Percentiles rank a stretch among this genome's conserved stretches.
These are phyloP conservation scores for Enteromius afrohamiltoni DNA, from an alignment of 2,797 vertebrate species.

Conservation along the genomic window DNA sequence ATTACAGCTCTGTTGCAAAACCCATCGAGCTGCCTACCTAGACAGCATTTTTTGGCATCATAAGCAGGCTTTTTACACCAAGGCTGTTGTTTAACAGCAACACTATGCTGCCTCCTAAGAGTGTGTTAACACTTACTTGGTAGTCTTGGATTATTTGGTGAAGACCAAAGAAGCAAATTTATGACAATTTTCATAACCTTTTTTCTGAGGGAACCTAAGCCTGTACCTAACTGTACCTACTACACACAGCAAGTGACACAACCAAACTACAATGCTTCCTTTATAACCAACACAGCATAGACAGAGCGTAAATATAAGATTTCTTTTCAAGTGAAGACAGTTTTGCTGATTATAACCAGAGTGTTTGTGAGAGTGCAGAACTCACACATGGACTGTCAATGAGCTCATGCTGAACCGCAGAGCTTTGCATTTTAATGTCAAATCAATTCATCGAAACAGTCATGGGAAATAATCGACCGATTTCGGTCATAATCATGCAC, in stretches of 20 bases:
- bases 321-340: background rate
- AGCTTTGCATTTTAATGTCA: slow-evolving; percentile 1
- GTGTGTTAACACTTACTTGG: background rate
- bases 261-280: background rate
- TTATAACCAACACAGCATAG: background rate
- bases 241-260: background rate
- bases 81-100: background rate
- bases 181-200: background rate
- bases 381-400: slow-evolving; percentile 10
- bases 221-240: background rate
- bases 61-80: background rate
- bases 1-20: slow-evolving; percentile 42
- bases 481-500: slow-evolving; percentile 8
- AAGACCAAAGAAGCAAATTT: background rate
- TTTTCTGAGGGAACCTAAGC: background rate
- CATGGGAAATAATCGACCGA: slow-evolving; percentile 13
- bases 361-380: background rate
- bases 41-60: background rate
- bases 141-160: background rate
- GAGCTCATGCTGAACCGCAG: background rate
- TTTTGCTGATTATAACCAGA: background rate
- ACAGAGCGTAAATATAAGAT: background rate
- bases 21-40: slow-evolving; percentile 30
- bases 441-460: slow-evolving; percentile 1
- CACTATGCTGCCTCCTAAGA: background rate